Evolutionary conservation across 2,113 vertebrate genomes (phyloP).

Genomic region (Antigone vipio): DNA sequence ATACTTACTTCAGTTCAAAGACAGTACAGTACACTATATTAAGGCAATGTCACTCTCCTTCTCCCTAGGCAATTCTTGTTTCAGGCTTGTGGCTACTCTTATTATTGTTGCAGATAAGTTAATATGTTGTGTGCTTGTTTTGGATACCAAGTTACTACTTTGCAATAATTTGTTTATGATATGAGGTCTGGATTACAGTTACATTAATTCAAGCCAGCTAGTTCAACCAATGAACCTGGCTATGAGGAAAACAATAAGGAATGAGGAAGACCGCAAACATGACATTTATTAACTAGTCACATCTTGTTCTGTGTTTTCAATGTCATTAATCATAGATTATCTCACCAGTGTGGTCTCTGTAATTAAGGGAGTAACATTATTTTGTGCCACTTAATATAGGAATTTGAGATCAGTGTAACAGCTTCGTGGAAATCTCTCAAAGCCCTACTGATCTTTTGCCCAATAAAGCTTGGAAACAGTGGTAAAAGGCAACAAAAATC

Average conservation of each 20-base stretch:
- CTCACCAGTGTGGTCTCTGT: not conserved
- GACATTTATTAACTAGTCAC: not conserved
- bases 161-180: not conserved
- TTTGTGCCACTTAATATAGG: not conserved
- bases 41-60: not conserved
- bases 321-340: not conserved
- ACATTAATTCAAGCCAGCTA: not conserved
- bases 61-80: not conserved
- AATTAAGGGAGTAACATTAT: not conserved
- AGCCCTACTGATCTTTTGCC: not conserved
- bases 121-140: not conserved
- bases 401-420: not conserved
- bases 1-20: not conserved
- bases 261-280: slow-evolving; percentile 31
- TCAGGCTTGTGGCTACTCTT: not conserved
- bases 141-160: not conserved
- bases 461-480: not conserved
- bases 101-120: not conserved
- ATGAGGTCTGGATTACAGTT: not conserved
- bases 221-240: not conserved
- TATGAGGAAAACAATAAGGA: slow-evolving; percentile 22
- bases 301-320: slow-evolving; percentile 6
- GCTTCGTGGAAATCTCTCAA: not conserved
- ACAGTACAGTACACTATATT: not conserved
- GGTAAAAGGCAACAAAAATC: not conserved